Base-by-base conservation (phyloP, 2,888 invertebrate species). In the Branchipolynoe longqiensis region DNA sequence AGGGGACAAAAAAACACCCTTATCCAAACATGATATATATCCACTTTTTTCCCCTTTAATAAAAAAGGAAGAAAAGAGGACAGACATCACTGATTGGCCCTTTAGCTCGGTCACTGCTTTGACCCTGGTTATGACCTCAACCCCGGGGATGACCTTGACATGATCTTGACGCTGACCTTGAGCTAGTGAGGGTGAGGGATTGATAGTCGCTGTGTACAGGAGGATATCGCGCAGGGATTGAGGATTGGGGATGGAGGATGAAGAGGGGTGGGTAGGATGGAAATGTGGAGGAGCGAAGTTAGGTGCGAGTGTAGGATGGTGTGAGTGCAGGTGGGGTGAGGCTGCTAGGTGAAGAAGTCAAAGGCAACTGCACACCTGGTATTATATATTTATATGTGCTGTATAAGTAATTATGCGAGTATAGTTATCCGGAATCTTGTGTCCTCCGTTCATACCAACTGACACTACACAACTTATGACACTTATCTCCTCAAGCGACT, bases 81-180 rank as follows among this genome's bases (percentile, higher is more conserved):
- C 25, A 14, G 62, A 62, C 14, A 33, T 38, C 38, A 22, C 36
- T 36, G 69, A 69, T 69, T 69, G 69, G 33, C 69, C 36, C 69
- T 69, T 69, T 69, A 69, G 69, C 69, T 36, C 69, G 69, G 36
- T 38, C 69, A 69, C 69, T 36, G 38, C 22, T 69, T 31, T 69
- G 69, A 69, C 69, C 69, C 25, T n/a, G 12, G 36, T 14, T 33
- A 36, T 69, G 69, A 69, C 69, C 69, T 69, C 38, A 18, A 48
- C 48, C n/a, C n/a, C n/a, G n/a, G 62, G 73, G n/a, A 18, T 73
- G 73, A n/a, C 64, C 18, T 28, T 64, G 36, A 31, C 8, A n/a
- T 73, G 73, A 78, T 48, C 78, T 41, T 48, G 78, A 78, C 78
- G 48, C 22, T 48, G n/a, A 41, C 28, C n/a, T 8, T 28, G 48